Conservation (phyloP, 37 sponge, comb jelly and placozoan species). For the Hormiphora californensis region DNA sequence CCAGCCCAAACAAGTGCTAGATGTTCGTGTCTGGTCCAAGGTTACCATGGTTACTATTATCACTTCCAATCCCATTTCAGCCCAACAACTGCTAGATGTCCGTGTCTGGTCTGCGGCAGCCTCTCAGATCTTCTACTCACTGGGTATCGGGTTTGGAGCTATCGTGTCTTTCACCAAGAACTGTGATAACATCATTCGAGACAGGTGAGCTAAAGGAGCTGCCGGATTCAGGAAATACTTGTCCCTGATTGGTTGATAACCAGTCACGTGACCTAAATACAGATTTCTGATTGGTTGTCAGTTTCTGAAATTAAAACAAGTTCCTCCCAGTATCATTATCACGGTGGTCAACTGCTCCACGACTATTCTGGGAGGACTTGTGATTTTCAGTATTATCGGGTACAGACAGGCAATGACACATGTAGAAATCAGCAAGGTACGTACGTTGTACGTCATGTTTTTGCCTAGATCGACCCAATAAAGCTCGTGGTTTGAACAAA, state of each 20-base stretch:
- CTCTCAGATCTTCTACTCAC: conserved; percentile 16
- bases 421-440: background rate
- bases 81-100: background rate
- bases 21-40: no score
- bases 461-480: no score
- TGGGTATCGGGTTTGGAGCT: conserved; percentile 32
- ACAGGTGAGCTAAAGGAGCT: background rate
- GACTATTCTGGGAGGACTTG: background rate
- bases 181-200: background rate
- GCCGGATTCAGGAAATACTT: no score
- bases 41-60: no score
- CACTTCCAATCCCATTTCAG: no score
- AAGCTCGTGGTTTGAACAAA: no score
- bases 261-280: no score
- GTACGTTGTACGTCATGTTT: no score
- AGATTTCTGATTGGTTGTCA: no score
- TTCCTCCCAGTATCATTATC: background rate
- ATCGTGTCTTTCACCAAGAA: background rate
- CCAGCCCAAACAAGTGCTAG: no score
- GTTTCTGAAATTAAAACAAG: no score
- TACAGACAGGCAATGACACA: background rate
- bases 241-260: no score
- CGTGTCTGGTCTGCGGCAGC: background rate
- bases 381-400: background rate
- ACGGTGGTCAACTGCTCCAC: conserved; percentile 6